phyloP scores from a whole-genome alignment of 2,888 invertebrate species.

The Phorcus lineatus region DNA sequence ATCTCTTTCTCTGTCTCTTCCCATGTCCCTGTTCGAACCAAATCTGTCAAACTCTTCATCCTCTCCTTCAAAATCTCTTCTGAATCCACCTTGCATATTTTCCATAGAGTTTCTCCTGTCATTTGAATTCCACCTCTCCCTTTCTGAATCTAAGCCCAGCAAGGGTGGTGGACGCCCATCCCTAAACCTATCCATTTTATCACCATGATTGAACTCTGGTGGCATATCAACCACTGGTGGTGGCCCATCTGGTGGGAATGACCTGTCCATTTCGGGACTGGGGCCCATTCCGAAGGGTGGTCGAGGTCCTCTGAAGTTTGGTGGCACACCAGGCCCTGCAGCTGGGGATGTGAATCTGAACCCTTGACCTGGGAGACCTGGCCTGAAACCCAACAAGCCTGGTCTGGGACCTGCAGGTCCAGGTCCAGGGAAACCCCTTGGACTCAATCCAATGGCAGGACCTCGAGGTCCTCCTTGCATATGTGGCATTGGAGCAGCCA shows the following conservation, averaged over 20 bases:
- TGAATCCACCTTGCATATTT: conserved; percentile 32
- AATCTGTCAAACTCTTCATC: conserved; percentile 37
- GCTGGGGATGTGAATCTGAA: background rate
- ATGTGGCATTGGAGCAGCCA: conserved; percentile 33
- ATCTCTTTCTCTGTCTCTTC: conserved; percentile 31
- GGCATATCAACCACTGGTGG: conserved; percentile 26
- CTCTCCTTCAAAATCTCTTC: conserved; percentile 42
- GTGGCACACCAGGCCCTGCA: background rate
- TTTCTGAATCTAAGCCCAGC: conserved; percentile 32
- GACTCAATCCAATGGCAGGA: conserved; percentile 41
- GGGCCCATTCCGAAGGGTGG: conserved; percentile 11
- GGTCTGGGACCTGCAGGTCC: conserved; percentile 36
- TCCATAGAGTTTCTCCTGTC: conserved; percentile 29
- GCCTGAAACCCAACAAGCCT: conserved; percentile 42
- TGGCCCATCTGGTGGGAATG: conserved; percentile 24
- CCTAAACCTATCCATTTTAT: conserved; percentile 37
- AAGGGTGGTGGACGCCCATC: conserved; percentile 40
- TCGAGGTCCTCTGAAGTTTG: conserved; percentile 15
- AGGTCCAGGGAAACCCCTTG: conserved; percentile 34
- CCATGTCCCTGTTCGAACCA: conserved; percentile 29
- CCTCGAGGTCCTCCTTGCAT: conserved; percentile 28
- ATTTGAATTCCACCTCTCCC: conserved; percentile 32
- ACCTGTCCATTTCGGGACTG: conserved; percentile 7
- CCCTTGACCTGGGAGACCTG: conserved; percentile 31
- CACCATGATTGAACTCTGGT: conserved; percentile 27